Base-by-base conservation (phyloP, 2,113 vertebrate genomes). In the Burhinus bistriatus region DNA sequence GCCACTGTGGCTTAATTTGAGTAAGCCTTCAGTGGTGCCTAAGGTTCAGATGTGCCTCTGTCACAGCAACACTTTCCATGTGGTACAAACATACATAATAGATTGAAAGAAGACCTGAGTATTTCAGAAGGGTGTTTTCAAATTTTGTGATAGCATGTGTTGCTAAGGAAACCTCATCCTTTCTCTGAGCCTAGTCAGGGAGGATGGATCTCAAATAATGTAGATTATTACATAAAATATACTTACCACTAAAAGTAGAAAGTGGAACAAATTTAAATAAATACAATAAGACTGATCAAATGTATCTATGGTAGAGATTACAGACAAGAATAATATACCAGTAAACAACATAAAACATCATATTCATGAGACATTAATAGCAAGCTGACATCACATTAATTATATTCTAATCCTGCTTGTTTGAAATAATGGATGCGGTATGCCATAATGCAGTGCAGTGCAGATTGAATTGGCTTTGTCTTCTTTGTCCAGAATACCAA, bases 401-500 rank as follows among this genome's bases (percentile, higher is more conserved):
- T 79, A 52, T 73, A 72, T 87, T 94, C 83, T 85, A 85, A 91
- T 91, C 36, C 34, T 64, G 17, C 27, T 85, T 79, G 15, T 82
- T 83, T 83, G 66, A 81, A 83, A 89, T 94, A 95, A 79, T 83
- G 57, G 54, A 69, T 87, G 47, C 68, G 79, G 79, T 77, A 68
- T 45, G 30, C 18, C 38, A 40, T 71, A 93, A 84, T 64, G 69
- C 45, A 79, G 40, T 45, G 23, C 15, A 75, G 12, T 27, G 23
- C 21, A 89, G 70, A 87, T 40, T 85, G 78, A 91, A 84, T 71
- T 69, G 70, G 21, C 34, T 95, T 93, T 89, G 73, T 94, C 61
- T 64, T 91, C 68, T 94, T 93, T 87, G 89, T 94, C 61, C 9
- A 29, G 87, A 93, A 95, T 79, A 87, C 32, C 65, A 87, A 89